Conservation (phyloP, 2,113 vertebrate species). For the Sporophila hypoxantha region DNA sequence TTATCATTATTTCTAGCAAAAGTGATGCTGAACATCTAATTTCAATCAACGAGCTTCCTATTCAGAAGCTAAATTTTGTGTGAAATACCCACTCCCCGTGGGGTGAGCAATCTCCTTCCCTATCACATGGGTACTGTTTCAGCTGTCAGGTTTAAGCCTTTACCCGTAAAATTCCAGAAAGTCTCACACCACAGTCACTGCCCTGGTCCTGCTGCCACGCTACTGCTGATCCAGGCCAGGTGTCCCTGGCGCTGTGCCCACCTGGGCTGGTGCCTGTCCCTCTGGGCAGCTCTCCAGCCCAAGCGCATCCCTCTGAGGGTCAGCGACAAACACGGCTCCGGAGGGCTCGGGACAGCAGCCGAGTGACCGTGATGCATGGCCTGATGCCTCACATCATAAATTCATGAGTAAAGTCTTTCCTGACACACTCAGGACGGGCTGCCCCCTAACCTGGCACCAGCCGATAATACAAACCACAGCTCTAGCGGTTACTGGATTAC, state of each 20-base stretch:
- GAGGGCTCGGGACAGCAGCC: rapidly evolving
- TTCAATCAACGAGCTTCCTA: background rate
- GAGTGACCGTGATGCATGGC: rapidly evolving
- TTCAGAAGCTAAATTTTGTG: background rate
- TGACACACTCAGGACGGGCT: background rate
- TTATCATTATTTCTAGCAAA: background rate
- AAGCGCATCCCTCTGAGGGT: rapidly evolving
- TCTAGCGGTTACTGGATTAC: background rate
- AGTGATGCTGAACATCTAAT: background rate
- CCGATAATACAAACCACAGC: rapidly evolving
- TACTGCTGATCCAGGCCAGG: background rate
- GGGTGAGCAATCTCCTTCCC: background rate
- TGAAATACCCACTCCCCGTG: background rate
- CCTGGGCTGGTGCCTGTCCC: background rate
- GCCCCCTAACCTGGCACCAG: rapidly evolving
- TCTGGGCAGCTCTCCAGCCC: background rate
- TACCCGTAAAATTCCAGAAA: background rate
- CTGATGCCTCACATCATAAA: too few relatives aligned
- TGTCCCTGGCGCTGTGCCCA: background rate
- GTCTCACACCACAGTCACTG: background rate
- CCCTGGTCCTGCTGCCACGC: background rate
- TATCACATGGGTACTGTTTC: rapidly evolving
- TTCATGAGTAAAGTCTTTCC: rapidly evolving
- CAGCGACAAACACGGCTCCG: rapidly evolving
- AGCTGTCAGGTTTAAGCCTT: background rate